Percentiles rank a stretch among this genome's conserved stretches.
Conservation (phyloP, 2,113 vertebrate genomes). For the Aptenodytes forsteri region DNA sequence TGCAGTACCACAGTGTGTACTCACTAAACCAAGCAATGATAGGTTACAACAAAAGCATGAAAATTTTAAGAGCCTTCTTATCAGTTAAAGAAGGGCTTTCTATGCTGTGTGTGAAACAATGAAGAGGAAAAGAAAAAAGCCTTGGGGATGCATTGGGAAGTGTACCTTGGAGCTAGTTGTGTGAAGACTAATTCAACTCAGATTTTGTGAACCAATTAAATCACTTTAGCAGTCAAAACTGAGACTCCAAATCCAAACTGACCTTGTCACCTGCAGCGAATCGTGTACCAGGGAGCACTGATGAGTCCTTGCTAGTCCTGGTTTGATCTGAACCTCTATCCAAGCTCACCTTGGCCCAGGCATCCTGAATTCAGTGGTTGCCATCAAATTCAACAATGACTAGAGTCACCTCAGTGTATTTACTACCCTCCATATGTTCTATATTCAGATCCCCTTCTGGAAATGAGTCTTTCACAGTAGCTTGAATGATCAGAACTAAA, state of each 20-base stretch:
- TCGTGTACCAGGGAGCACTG: neutral
- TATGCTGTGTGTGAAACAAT: neutral
- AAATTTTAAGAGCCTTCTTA: neutral
- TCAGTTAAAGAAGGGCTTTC: neutral
- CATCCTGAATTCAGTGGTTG: neutral
- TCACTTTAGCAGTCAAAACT: neutral
- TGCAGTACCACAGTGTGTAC: neutral
- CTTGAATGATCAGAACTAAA: neutral
- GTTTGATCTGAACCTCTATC: neutral
- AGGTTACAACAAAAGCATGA: neutral
- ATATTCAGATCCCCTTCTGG: neutral
- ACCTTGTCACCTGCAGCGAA: neutral
- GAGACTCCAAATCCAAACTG: neutral
- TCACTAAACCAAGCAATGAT: neutral
- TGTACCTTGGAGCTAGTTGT: neutral
- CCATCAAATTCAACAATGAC: neutral
- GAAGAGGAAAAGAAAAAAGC: neutral
- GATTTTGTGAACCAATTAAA: neutral
- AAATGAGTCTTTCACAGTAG: neutral
- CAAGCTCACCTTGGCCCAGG: neutral
- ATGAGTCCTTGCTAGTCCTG: neutral
- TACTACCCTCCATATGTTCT: neutral
- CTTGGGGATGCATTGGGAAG: neutral
- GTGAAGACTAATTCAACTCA: neutral
- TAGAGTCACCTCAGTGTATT: neutral